phyloP scores from a whole-genome alignment of 1,140 invertebrate species.

The Drosophila hydei region DNA sequence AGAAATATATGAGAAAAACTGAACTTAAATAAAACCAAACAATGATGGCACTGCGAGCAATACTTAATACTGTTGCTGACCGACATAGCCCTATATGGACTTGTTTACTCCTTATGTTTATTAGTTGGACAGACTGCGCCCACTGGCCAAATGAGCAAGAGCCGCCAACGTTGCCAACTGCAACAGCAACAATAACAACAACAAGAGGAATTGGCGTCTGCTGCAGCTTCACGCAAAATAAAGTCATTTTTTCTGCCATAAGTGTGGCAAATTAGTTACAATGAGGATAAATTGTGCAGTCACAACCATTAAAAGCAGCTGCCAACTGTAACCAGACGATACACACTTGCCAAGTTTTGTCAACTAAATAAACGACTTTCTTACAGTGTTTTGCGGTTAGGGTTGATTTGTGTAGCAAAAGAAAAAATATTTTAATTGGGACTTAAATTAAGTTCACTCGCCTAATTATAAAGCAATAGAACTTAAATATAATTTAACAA shows the following conservation, averaged over 20 bases:
- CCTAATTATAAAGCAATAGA: too few relatives aligned
- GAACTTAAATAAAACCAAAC: constrained; percentile 38
- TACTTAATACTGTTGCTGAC: constrained; percentile 57
- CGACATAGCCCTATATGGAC: constrained; percentile 72
- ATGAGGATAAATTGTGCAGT: constrained; percentile 49
- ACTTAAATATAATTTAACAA: too few relatives aligned
- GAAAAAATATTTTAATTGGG: too few relatives aligned
- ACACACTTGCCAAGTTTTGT: constrained; percentile 20
- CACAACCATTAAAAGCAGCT: constrained; percentile 23
- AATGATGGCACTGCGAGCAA: constrained; percentile 47
- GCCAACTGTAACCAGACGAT: constrained; percentile 20
- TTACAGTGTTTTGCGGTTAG: not conserved
- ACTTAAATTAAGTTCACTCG: too few relatives aligned
- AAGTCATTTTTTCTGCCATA: constrained; percentile 47
- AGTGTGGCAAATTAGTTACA: constrained; percentile 54
- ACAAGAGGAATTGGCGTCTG: constrained; percentile 4
- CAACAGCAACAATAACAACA: not conserved
- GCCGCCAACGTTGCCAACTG: constrained; percentile 27
- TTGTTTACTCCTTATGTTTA: constrained; percentile 80
- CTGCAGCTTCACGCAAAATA: constrained; percentile 31
- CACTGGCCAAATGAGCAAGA: constrained; percentile 38
- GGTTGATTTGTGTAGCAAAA: too few relatives aligned
- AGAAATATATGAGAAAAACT: constrained; percentile 32
- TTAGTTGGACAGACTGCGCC: constrained; percentile 57
- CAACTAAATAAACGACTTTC: constrained; percentile 13